These are phyloP conservation scores for Cathartes aura DNA, from an alignment of 2,113 vertebrate genomes.

Conservation along the genomic window DNA sequence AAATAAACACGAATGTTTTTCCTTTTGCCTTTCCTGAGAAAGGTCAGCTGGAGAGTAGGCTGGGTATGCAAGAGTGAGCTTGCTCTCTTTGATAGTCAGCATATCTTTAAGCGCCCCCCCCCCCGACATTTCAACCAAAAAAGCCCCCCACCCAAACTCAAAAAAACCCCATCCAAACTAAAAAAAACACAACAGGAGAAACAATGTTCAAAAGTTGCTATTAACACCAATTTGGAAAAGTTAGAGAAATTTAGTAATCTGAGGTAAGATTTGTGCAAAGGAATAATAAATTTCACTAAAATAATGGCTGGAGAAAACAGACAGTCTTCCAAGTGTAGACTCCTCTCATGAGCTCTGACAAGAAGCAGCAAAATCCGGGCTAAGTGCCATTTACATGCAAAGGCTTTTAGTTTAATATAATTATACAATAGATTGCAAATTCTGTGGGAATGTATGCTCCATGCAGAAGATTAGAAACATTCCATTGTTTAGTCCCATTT, in stretches of 20 bases:
- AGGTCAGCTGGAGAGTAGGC: not conserved
- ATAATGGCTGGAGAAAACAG: not conserved
- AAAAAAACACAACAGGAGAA: not conserved
- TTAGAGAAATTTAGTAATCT: not conserved
- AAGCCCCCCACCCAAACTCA: not conserved
- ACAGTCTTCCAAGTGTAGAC: not conserved
- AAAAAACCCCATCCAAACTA: not conserved
- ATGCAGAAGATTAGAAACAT: not conserved
- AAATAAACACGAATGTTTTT: not conserved
- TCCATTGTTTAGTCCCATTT: not conserved
- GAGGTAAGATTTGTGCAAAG: not conserved
- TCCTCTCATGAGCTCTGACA: not conserved
- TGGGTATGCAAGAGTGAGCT: not conserved
- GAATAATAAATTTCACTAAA: not conserved
- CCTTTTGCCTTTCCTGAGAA: not conserved
- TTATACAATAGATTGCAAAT: not conserved
- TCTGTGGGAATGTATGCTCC: not conserved
- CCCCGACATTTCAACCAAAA: not conserved
- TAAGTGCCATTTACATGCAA: not conserved
- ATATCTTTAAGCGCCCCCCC: not conserved
- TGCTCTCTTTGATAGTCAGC: not conserved
- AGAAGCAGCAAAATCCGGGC: not conserved
- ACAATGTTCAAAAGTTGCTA: not conserved
- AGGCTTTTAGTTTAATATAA: not conserved
- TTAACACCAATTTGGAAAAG: not conserved